These are phyloP conservation scores for Phylloscopus whistleri DNA, from an alignment of 2,113 vertebrate species.

Conservation along the genomic window DNA sequence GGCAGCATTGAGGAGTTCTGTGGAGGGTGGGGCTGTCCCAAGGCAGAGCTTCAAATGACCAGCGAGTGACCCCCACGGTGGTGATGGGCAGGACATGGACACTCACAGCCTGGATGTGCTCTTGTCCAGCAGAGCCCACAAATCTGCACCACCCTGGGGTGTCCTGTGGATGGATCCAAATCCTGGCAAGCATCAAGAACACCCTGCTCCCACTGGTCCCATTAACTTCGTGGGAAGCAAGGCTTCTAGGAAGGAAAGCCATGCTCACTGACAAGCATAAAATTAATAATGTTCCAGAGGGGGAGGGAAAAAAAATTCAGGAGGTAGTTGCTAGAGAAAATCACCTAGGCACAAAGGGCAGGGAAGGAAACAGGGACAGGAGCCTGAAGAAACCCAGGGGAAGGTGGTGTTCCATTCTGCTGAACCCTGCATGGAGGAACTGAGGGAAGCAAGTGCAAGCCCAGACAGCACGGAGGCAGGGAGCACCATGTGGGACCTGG, in stretches of 20 bases:
- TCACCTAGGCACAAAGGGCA: neutral
- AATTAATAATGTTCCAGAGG: neutral
- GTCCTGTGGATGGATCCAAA: rapidly evolving
- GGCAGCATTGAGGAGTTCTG: neutral
- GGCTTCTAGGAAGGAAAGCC: neutral
- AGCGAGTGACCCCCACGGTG: rapidly evolving
- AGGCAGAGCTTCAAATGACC: neutral
- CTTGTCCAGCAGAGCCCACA: rapidly evolving
- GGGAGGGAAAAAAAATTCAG: neutral
- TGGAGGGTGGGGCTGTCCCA: neutral
- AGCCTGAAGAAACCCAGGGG: neutral
- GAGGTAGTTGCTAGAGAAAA: neutral
- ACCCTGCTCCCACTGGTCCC: rapidly evolving
- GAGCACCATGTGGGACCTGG: neutral
- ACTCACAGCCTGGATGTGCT: neutral
- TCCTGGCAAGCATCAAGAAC: neutral
- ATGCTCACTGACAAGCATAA: neutral
- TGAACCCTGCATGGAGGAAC: rapidly evolving
- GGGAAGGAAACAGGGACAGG: neutral
- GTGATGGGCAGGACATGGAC: neutral
- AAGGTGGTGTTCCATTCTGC: neutral
- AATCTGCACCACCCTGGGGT: neutral
- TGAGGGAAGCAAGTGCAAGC: neutral
- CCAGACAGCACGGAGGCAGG: rapidly evolving
- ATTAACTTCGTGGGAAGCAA: neutral